phyloP scores from a whole-genome alignment of 2,113 vertebrate genomes.

The Trochalopteron elliotii region DNA sequence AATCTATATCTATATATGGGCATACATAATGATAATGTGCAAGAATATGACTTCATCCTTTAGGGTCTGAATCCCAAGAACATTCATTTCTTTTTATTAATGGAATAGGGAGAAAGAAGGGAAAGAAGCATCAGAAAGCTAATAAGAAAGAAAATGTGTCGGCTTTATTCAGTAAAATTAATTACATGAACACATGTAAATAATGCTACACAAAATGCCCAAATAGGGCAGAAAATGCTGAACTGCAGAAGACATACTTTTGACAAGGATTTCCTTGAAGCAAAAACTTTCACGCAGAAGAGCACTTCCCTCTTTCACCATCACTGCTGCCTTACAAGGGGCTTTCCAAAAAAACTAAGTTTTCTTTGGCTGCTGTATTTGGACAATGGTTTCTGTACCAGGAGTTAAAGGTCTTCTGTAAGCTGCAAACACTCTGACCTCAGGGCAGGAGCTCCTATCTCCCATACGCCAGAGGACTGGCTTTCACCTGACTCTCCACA shows the following conservation, averaged over 20 bases:
- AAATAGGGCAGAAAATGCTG: not conserved
- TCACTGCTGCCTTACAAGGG: not conserved
- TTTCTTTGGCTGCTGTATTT: not conserved
- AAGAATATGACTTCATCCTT: not conserved
- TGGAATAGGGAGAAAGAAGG: not conserved
- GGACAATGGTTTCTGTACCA: not conserved
- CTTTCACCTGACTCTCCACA: not conserved
- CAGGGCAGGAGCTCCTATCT: not conserved
- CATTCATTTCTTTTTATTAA: not conserved
- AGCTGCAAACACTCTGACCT: not conserved
- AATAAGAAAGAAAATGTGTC: not conserved
- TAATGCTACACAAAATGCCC: not conserved
- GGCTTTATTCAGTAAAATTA: not conserved
- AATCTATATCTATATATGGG: not conserved
- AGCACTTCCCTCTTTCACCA: not conserved
- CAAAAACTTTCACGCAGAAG: not conserved
- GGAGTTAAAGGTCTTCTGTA: not conserved
- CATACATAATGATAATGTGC: not conserved
- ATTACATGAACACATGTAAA: not conserved
- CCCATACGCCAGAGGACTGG: rapidly evolving
- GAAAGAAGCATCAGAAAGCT: not conserved
- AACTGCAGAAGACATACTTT: not conserved
- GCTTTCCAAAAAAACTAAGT: not conserved
- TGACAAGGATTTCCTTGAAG: not conserved
- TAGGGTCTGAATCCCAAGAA: not conserved